phyloP scores from a whole-genome alignment of 2,888 invertebrate species.

The Labia minor region DNA sequence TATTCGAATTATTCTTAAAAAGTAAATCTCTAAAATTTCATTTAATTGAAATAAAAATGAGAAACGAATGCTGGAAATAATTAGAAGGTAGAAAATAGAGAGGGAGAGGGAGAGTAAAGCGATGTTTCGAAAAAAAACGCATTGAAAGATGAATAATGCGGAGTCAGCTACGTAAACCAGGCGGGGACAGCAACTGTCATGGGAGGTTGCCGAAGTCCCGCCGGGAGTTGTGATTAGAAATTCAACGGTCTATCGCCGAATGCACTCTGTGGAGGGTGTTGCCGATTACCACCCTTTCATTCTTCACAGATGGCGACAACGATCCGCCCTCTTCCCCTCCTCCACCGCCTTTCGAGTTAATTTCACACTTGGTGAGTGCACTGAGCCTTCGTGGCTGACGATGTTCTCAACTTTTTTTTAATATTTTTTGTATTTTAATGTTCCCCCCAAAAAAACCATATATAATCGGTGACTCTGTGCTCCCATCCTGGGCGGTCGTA shows the following conservation, averaged over 20 bases:
- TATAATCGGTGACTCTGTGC: not conserved
- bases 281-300: too few species aligned
- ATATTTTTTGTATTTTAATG: not conserved
- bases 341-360: too few species aligned
- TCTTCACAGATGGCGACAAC: not conserved
- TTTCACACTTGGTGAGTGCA: constrained; percentile 13
- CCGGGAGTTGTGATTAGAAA: not conserved
- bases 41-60: too few species aligned
- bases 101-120: too few species aligned
- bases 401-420: not conserved
- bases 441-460: not conserved
- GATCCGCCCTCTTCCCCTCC: too few species aligned
- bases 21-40: too few species aligned
- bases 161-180: not conserved
- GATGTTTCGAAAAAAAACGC: not conserved
- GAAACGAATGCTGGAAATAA: too few species aligned
- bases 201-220: not conserved
- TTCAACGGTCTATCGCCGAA: not conserved
- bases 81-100: too few species aligned
- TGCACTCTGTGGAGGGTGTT: not conserved
- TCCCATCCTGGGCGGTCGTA: not conserved
- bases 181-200: not conserved
- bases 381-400: constrained; percentile 2
- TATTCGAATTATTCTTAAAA: too few species aligned
- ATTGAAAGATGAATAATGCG: not conserved